Evolutionary conservation across 2,113 vertebrate genomes (phyloP), one percentile per base, ranked within the genome.

Genomic region (Isichthys henryi): DNA sequence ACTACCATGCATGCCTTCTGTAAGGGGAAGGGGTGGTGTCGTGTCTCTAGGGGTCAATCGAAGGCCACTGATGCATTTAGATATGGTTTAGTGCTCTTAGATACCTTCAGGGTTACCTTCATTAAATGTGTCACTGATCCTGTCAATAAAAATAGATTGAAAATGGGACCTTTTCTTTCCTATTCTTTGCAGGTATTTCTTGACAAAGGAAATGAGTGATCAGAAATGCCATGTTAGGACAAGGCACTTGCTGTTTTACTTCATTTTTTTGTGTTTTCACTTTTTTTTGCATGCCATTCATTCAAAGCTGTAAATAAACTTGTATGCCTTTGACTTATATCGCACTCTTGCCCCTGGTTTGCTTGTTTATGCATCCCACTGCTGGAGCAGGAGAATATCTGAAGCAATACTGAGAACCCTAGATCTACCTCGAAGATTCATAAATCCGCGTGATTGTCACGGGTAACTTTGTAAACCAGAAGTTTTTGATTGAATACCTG

Each of bases 171-270:
- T 19, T 56, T 50, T 52, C 31, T 58, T 17, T 89, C 56, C 0
- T 77, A 86, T 91, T 6, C 88, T 90, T 93, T 92, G 88, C 89
- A 95, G 95, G 94, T 93, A 3, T 95, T 94, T 92, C 92, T 93
- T 89, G 89, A 89, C 6, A 50, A 90, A 70, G 39, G 91, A 46
- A 92, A 92, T 43, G 91, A 91, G 88, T 84, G 91, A 87, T 91
- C 27, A 1, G 86, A 86, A 17, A 21, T 85, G 56, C 86, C 74
- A 91, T 49, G 27, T 66, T n/a, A 9, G 21, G 21, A 66, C 58
- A 10, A n/a, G 2, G 62, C 62, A 31, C n/a, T 5, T 31, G 9
- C 62, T 46, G 1, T 52, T 53, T 92, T 50, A 3, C 48, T 80
- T 92, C 70, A 62, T 13, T 62, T 83, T 90, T 89, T 86, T 89